These are phyloP conservation scores for Micoletzkya japonica DNA, from an alignment of 2,888 invertebrate genomes.

Conservation along the genomic window DNA sequence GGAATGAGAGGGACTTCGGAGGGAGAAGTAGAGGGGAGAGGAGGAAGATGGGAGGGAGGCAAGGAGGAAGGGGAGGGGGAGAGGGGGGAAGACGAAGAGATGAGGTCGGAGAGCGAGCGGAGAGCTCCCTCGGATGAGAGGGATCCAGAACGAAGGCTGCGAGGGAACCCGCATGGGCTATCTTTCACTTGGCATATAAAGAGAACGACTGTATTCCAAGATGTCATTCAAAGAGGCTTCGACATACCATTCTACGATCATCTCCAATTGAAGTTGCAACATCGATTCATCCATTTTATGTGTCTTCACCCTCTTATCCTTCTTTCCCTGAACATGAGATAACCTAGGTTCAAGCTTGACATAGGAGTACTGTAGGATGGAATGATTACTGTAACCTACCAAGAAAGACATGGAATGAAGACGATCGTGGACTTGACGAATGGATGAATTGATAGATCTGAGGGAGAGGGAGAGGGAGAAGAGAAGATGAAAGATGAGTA, in stretches of 20 bases:
- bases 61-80: background rate
- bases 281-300: constrained; percentile 16
- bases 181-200: background rate
- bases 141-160: constrained; percentile 10
- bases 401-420: constrained; percentile 25
- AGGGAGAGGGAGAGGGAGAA: background rate
- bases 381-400: background rate
- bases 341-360: background rate
- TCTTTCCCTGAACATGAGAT: background rate
- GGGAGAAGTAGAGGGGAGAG: background rate
- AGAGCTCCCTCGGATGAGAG: constrained; percentile 14
- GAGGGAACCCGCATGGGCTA: too few species aligned
- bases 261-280: constrained; percentile 15
- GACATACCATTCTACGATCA: constrained; percentile 18
- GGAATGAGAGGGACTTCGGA: background rate
- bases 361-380: background rate
- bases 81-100: constrained; percentile 22
- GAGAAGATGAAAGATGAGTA: constrained; percentile 4
- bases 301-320: background rate
- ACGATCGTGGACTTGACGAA: background rate
- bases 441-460: background rate
- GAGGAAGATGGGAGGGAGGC: background rate
- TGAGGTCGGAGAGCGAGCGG: constrained; percentile 4
- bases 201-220: background rate
- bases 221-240: background rate